These are phyloP conservation scores for Paragorgia papillata DNA, from an alignment of 92 coral and sea anemone genomes.

Conservation along the genomic window DNA sequence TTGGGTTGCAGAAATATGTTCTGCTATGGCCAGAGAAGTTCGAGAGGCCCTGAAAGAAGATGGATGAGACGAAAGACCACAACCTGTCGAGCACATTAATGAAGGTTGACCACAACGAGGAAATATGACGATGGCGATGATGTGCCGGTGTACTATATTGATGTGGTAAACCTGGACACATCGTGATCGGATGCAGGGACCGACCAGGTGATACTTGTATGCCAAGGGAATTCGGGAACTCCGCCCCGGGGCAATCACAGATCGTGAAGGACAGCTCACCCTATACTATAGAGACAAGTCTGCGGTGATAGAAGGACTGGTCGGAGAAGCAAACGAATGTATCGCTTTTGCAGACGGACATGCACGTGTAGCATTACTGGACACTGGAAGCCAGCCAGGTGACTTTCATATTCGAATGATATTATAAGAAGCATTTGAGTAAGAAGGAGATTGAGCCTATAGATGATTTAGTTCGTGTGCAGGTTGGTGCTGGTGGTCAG, in stretches of 20 bases:
- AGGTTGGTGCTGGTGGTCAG: slow-evolving; percentile 61
- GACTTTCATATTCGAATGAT: slow-evolving; percentile 37
- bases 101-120: not conserved
- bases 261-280: slow-evolving; percentile 13
- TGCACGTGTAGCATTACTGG: slow-evolving; percentile 45
- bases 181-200: slow-evolving; percentile 45
- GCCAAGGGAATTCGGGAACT: slow-evolving; percentile 42
- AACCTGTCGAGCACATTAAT: too few species aligned
- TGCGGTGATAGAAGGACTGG: too few species aligned
- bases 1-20: slow-evolving; percentile 37
- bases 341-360: slow-evolving; percentile 37
- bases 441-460: slow-evolving; percentile 31
- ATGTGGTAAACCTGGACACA: slow-evolving; percentile 58
- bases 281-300: slow-evolving; percentile 6
- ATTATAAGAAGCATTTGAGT: slow-evolving; percentile 21
- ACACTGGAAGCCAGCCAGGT: slow-evolving; percentile 64
- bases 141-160: slow-evolving; percentile 40
- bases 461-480: slow-evolving; percentile 19
- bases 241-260: slow-evolving; percentile 57
- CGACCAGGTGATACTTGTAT: slow-evolving; percentile 22
- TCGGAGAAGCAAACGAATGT: slow-evolving; percentile 57
- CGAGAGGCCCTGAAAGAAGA: not conserved
- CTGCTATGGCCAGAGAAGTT: slow-evolving; percentile 14
- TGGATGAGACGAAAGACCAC: not conserved
- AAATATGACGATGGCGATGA: not conserved